Percentiles rank a stretch among this genome's conserved stretches.
phyloP scores from a whole-genome alignment of 2,888 invertebrate species.

The Mythimna ferrago region DNA sequence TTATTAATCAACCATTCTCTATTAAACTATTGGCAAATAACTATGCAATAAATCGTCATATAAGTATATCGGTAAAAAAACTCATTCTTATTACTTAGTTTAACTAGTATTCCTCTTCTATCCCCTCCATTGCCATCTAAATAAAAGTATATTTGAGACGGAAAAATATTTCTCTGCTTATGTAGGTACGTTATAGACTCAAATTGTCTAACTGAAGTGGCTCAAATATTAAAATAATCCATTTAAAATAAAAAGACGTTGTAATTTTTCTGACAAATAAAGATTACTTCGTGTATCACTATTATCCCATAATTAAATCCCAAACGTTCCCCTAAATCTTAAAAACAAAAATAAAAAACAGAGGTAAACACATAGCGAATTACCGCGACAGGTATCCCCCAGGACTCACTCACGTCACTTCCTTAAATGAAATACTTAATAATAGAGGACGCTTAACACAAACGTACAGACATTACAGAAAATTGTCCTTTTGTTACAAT shows the following conservation, averaged over 20 bases:
- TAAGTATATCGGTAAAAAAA: not conserved
- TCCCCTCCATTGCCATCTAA: not conserved
- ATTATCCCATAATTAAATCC: conserved; percentile 45
- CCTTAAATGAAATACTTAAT: conserved; percentile 88
- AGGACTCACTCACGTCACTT: conserved; percentile 80
- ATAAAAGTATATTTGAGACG: too few relatives aligned
- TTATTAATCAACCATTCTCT: not conserved
- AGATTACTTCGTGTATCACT: too few relatives aligned
- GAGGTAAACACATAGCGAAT: conserved; percentile 81
- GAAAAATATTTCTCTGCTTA: too few relatives aligned
- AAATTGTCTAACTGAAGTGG: too few relatives aligned
- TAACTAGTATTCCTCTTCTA: too few relatives aligned
- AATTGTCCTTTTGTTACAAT: conserved; percentile 76
- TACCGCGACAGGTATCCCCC: conserved; percentile 86
- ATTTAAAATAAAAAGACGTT: too few relatives aligned
- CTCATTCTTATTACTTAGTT: not conserved
- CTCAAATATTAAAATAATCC: too few relatives aligned
- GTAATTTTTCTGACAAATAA: too few relatives aligned
- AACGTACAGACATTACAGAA: conserved; percentile 77
- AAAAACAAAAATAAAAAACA: conserved; percentile 76
- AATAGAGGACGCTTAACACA: conserved; percentile 82
- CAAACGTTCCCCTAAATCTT: conserved; percentile 76
- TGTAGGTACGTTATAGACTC: too few relatives aligned
- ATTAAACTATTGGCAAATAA: conserved; percentile 10
- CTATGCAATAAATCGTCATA: not conserved